Base-by-base conservation (phyloP, 1,140 invertebrate genomes). In the Zaprionus kolodkinae region DNA sequence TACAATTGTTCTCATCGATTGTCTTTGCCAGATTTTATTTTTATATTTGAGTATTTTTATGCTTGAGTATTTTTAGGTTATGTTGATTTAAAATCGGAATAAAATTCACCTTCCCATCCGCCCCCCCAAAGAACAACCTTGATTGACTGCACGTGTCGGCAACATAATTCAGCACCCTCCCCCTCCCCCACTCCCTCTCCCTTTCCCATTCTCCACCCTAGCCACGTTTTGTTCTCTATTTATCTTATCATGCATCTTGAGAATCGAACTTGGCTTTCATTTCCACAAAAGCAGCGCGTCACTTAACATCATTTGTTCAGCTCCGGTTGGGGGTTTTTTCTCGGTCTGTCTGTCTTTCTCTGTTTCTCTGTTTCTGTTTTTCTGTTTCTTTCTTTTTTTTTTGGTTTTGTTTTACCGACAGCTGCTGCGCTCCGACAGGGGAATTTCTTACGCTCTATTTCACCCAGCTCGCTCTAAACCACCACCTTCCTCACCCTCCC, bases 241-340 rank as follows among this genome's bases (percentile, higher is more conserved):
- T 88, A 89, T 88, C 85, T 84, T 89, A 88, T 88, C 74, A 71
- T 67, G 48, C 72, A 72, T 71, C 68, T 72, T 57, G 71, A 84
- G 73, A 84, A 88, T 88, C 81, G 85, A 80, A 87, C 83, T 76
- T 72, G 68, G 74, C 68, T 88, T 89, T 72, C 75, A 89, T 88
- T 88, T 89, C 66, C 68, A 88, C 74, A 89, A 88, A 88, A 88
- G 77, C 79, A 81, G 84, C 84, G 76, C 84, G 84, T 88, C 85
- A 88, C 84, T 89, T 75, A 80, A 89, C 84, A 88, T 88, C 84
- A 88, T 88, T 88, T 89, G 84, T 88, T 88, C 70, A 25, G 10
- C 45, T 50, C 15, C 45, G n/a, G 40, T 45, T 9, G n/a, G n/a
- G 40, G 71, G 61, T 84, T 72, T 77, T 60, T 65, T 62, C 62